These are phyloP conservation scores for Lepus europaeus DNA, from an alignment of 2,113 vertebrate genomes.

Conservation along the genomic window DNA sequence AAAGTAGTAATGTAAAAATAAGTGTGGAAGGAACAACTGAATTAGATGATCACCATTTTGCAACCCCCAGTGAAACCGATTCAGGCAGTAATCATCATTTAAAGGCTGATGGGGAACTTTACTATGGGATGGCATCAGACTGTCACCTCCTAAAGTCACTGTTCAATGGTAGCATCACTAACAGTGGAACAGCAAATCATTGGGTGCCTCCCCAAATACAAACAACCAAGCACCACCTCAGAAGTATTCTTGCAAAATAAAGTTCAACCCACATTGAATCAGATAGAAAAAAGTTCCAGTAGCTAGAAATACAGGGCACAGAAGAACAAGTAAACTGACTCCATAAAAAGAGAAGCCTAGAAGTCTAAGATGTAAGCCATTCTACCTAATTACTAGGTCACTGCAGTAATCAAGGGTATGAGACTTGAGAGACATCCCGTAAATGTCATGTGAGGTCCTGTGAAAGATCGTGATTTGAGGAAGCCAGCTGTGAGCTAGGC, in stretches of 20 bases:
- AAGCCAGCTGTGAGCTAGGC: neutral
- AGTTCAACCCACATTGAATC: neutral
- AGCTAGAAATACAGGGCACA: neutral
- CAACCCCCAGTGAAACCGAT: neutral
- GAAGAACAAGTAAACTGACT: neutral
- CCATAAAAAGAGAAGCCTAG: neutral
- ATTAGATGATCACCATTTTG: conserved; percentile 25
- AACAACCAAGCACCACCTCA: neutral
- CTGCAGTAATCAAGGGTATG: neutral
- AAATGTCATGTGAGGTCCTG: neutral
- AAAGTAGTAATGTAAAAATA: neutral
- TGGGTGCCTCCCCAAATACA: neutral
- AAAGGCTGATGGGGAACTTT: neutral
- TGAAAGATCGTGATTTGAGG: neutral
- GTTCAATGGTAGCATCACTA: neutral
- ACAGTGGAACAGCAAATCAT: neutral
- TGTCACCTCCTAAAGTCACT: neutral
- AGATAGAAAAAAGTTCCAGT: neutral
- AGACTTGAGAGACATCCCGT: neutral
- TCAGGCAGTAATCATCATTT: neutral
- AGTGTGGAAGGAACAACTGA: neutral
- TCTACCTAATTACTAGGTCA: too few species aligned
- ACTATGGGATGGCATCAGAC: neutral
- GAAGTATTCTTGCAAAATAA: neutral
- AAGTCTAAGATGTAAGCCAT: neutral